Base-by-base conservation (phyloP, 2,113 vertebrate species). In the Nothocercus julius region DNA sequence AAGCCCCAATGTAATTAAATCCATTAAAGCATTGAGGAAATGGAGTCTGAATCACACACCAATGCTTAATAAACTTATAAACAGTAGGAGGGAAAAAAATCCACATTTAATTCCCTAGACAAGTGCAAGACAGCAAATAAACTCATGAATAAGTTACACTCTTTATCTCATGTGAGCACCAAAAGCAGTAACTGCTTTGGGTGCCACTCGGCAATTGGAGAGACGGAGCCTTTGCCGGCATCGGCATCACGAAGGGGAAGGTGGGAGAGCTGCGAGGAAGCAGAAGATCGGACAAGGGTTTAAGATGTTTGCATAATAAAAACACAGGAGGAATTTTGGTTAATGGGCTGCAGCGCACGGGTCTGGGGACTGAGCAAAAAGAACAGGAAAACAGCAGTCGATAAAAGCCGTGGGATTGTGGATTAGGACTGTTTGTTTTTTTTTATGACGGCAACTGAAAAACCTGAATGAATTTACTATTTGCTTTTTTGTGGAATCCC, bases 1-100 rank as follows among this genome's bases (percentile, higher is more conserved):
- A 95, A 94, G 74, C 40, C 40, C 24, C n/a, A 9, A 95, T 78
- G 82, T 79, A 95, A 97, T 93, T 95, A 96, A 92, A 92, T 51
- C 67, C 67, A 87, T 75, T 94, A 96, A 96, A 89, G 42, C 89
- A 54, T 69, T 5, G 36, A 94, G 83, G 83, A 93, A 94, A 82
- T 70, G 42, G 81, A 93, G 82, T 74, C 77, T 2, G 13, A 67
- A 64, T 51, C 58, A 80, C 49, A 58, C 38, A 84, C 36, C 63
- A 75, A 74, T 0, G 1, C 70, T 85, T 59, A 32, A 51, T 53
- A 78, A 20, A 82, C 87, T 82, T 80, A 77, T 45, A 82, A 83
- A 66, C 1, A 1, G 62, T 74, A 42, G 9, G 53, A 9, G 34
- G 11, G 53, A 12, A 70, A 54, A 76, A 85, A 87, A 81, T 47